phyloP scores from a whole-genome alignment of 1,140 invertebrate genomes.

The Tribolium castaneum region DNA sequence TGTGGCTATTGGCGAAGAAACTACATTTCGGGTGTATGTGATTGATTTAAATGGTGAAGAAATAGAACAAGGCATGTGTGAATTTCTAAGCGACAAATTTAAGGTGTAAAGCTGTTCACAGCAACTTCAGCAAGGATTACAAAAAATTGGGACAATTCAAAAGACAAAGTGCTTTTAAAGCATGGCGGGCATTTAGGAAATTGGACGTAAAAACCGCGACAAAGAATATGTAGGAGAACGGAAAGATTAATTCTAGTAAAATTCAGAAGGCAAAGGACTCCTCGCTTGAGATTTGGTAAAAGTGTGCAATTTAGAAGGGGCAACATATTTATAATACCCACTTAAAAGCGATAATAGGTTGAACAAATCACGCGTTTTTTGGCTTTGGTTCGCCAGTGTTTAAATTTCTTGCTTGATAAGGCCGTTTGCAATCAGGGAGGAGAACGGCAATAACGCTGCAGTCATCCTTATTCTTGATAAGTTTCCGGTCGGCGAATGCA shows the following conservation, averaged over 20 bases:
- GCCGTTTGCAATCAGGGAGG: background rate
- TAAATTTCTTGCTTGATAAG: constrained; percentile 16
- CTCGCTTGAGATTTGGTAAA: background rate
- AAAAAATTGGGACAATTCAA: constrained; percentile 12
- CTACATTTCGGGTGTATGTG: too few species aligned
- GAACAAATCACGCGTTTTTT: background rate
- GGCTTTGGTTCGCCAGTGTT: background rate
- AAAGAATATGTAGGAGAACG: constrained; percentile 13
- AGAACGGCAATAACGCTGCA: background rate
- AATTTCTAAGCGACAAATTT: background rate
- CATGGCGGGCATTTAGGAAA: constrained; percentile 20
- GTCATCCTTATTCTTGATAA: constrained; percentile 7
- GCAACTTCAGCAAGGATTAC: background rate
- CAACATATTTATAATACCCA: constrained; percentile 15
- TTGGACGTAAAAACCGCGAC: constrained; percentile 23
- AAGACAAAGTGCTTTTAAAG: constrained; percentile 28
- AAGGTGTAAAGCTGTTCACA: background rate
- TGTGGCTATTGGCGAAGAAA: too few species aligned
- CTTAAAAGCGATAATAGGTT: background rate
- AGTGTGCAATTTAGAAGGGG: background rate
- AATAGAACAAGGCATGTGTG: background rate
- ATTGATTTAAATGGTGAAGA: too few species aligned
- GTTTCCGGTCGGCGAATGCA: background rate
- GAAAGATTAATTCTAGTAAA: constrained; percentile 13
- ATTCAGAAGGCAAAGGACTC: constrained; percentile 10